Conservation (phyloP, 2,113 vertebrate genomes). For the Chelonoidis abingdonii region DNA sequence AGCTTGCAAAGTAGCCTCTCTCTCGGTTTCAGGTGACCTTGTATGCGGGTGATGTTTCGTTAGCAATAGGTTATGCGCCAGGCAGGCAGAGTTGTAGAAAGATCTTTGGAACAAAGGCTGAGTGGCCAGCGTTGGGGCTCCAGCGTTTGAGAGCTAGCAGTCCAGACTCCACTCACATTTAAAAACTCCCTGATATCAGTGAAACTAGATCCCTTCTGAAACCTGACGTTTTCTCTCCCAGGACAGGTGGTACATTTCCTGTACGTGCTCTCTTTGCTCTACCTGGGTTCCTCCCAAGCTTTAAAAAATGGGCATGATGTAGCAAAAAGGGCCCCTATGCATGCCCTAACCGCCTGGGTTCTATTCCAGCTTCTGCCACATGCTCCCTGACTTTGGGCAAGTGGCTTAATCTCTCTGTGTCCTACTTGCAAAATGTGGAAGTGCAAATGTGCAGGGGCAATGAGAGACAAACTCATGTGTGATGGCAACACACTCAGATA, state of each 20-base stretch:
- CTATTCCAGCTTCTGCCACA: background rate
- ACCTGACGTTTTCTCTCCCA: too few relatives aligned
- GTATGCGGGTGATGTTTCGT: background rate
- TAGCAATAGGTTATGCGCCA: background rate
- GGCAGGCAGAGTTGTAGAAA: background rate
- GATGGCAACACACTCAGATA: background rate
- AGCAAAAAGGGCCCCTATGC: too few relatives aligned
- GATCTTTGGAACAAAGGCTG: background rate
- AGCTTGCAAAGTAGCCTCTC: background rate
- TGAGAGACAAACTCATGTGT: background rate
- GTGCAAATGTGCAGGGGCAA: background rate
- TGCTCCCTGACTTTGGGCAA: too few relatives aligned
- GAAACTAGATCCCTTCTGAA: too few relatives aligned
- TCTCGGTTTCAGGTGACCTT: background rate
- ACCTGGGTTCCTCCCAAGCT: too few relatives aligned
- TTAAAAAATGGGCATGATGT: too few relatives aligned
- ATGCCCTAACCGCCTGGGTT: background rate
- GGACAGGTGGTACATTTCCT: too few relatives aligned
- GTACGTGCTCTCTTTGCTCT: too few relatives aligned
- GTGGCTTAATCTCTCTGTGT: background rate
- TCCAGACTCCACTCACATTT: too few relatives aligned
- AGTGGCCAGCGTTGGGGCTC: too few relatives aligned
- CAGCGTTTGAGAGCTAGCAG: too few relatives aligned
- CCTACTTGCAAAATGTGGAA: background rate
- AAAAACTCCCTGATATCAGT: too few relatives aligned